Evolutionary conservation across 1,140 invertebrate species (phyloP), one percentile per base, ranked within the genome.

Genomic region (Pseudomyrmex flavicornis): DNA sequence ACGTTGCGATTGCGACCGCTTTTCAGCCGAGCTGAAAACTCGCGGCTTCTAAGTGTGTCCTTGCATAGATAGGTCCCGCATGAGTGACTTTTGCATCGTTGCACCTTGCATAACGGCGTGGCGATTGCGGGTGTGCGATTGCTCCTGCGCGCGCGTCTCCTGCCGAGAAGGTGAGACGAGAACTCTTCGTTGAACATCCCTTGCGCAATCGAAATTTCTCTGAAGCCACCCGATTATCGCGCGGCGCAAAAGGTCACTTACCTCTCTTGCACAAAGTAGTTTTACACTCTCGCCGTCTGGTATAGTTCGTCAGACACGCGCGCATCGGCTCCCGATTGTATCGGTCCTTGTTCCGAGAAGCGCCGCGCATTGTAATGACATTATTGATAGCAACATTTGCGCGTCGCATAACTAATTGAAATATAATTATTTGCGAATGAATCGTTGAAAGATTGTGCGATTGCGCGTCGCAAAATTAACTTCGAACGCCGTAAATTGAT

Each of bases 61-160:
- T 92, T 92, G 90, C 85, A 48, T 72, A 83, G 85, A 90, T 86
- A 86, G 85, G 77, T 84, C 75, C 84, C 85, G 90, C 90, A 89
- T 89, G 85, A 90, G 73, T 82, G 85, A 91, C 79, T 90, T 89
- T 88, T 83, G 85, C 84, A 83, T 85, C 88, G 88, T 90, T 85
- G 82, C 89, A 83, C 85, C 77, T 83, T 89, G 84, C 83, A 72
- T 85, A 86, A 86, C 65, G 69, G 26, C 76, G 70, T 69, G 26
- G 82, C 75, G 86, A 87, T 87, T 87, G 87, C 87, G 86, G 74
- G 84, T 69, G 77, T 54, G 48, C 70, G 35, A 35, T 35, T 35
- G 17, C 52, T 46, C 54, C 54, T 22, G 15, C 35, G 2, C 13
- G 10, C 22, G 2, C 50, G 9, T 20, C 66, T 2, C 48, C 22